phyloP scores from a whole-genome alignment of 2,888 invertebrate species.

The Patella ulyssiponensis region DNA sequence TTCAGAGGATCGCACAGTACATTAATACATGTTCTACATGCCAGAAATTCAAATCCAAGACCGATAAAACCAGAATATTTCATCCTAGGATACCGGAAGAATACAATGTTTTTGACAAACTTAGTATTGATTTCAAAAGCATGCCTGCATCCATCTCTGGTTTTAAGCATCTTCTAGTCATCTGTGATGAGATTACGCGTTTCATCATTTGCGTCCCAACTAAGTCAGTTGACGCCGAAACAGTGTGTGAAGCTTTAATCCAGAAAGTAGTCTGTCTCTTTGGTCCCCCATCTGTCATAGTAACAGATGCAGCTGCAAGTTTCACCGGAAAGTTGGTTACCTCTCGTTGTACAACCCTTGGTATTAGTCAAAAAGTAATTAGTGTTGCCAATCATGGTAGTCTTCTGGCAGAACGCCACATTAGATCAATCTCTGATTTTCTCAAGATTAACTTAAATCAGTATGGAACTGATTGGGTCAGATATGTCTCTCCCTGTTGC shows the following conservation, averaged over 20 bases:
- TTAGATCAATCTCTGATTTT: conserved; percentile 1
- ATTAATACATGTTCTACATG: neutral
- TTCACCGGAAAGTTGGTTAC: neutral
- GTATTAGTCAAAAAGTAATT: neutral
- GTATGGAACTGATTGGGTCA: neutral
- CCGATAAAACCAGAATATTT: neutral
- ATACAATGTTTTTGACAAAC: neutral
- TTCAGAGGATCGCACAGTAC: neutral
- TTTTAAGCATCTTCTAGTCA: neutral
- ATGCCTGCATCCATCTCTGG: neutral
- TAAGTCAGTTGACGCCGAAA: neutral
- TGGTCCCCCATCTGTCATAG: neutral
- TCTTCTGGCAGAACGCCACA: conserved; percentile 1
- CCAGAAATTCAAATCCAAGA: neutral
- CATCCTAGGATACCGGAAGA: neutral
- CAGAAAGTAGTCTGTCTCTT: neutral
- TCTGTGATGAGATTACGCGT: neutral
- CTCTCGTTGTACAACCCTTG: neutral
- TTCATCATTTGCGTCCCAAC: neutral
- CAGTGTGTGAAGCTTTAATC: neutral
- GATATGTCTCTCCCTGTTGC: neutral
- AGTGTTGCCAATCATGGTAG: neutral
- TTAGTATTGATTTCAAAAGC: neutral
- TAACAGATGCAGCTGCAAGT: neutral
- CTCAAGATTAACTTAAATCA: neutral